Evolutionary conservation across 2,888 invertebrate species (phyloP).

Genomic region (Lampropteryx suffumata): DNA sequence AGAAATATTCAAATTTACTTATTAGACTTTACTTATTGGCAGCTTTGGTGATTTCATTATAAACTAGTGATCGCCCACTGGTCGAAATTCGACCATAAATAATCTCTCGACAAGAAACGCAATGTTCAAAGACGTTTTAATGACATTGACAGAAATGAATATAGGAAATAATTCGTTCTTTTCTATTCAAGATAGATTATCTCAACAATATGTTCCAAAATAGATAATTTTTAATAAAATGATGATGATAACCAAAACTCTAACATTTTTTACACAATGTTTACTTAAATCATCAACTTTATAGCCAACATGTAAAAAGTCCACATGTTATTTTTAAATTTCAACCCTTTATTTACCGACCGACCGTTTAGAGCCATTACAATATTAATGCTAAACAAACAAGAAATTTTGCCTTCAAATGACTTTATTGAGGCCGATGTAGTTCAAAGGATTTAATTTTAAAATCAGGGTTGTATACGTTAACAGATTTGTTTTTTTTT

Average conservation of each 20-base stretch:
- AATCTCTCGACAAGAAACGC: too few species aligned
- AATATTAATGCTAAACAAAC: constrained; percentile 81
- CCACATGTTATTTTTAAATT: constrained; percentile 60
- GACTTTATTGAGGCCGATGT: constrained; percentile 59
- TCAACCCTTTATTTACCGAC: constrained; percentile 76
- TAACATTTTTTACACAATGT: constrained; percentile 35
- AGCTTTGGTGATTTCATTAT: too few species aligned
- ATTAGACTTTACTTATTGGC: too few species aligned
- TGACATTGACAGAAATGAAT: too few species aligned
- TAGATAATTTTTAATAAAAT: constrained; percentile 9
- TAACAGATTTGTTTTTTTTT: too few species aligned
- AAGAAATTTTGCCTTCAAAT: constrained; percentile 67
- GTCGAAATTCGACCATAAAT: too few species aligned
- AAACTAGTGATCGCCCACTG: too few species aligned
- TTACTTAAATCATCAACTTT: constrained; percentile 53
- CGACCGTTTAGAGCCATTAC: constrained; percentile 74
- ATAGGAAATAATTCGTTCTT: too few species aligned
- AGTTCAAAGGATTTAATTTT: constrained; percentile 39
- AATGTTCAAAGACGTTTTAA: too few species aligned
- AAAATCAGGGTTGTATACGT: constrained; percentile 9
- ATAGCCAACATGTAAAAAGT: constrained; percentile 54
- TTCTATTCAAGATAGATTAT: too few species aligned
- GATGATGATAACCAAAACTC: constrained; percentile 22
- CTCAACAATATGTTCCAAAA: too few species aligned
- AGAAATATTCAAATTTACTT: too few species aligned